Evolutionary conservation across 2,888 invertebrate species (phyloP).

Genomic region (Chrysomela aeneicollis): DNA sequence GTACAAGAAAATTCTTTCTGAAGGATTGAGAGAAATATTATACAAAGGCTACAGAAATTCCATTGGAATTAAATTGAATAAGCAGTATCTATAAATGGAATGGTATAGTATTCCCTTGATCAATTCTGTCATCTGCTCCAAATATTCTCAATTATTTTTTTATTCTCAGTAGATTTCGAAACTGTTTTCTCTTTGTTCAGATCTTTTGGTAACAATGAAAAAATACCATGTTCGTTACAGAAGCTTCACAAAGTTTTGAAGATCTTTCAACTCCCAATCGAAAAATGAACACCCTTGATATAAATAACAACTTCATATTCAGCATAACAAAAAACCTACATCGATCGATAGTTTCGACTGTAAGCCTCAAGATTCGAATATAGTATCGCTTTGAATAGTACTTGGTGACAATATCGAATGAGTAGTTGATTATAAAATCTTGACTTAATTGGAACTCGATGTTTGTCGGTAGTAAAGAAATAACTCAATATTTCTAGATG

Average conservation of each 20-base stretch:
- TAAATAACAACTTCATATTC: background rate
- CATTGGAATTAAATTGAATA: too few species aligned
- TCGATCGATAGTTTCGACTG: background rate
- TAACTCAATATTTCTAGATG: background rate
- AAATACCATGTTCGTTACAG: too few species aligned
- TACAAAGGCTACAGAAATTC: too few species aligned
- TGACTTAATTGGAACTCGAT: constrained; percentile 47
- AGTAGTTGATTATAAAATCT: constrained; percentile 44
- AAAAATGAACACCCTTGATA: background rate
- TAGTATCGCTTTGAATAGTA: background rate
- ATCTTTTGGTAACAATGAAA: too few species aligned
- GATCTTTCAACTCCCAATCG: background rate
- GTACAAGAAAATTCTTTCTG: background rate
- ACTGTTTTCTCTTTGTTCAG: too few species aligned
- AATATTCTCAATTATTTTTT: background rate
- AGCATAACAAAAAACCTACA: background rate
- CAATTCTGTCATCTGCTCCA: background rate
- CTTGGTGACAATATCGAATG: constrained; percentile 21
- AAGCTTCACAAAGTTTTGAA: background rate
- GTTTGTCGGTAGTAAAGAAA: constrained; percentile 32
- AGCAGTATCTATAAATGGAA: too few species aligned
- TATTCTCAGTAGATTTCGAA: too few species aligned
- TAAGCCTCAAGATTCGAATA: background rate
- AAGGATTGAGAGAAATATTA: background rate
- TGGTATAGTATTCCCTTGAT: too few species aligned